Base-by-base conservation (phyloP, 1,140 invertebrate species). In the Calliopsis andreniformis region DNA sequence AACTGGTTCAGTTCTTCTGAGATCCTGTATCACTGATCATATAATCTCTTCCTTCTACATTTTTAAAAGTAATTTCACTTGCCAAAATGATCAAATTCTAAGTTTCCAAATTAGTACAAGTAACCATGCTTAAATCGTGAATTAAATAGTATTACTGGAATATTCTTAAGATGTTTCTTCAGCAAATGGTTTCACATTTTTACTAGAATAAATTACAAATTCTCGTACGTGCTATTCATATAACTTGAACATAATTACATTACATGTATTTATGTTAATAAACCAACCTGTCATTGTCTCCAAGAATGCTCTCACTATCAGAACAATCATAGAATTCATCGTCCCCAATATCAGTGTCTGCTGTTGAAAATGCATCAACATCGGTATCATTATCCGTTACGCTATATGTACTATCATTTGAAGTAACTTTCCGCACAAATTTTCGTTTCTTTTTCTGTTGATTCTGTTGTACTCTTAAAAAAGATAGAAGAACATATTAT, bases 241-340 rank as follows among this genome's bases (percentile, higher is more conserved):
- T 20, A 63, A 78, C 7, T 35, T 73, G 42, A 66, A 70, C 39
- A 53, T 23, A 78, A 30, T 23, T 63, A 51, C 5, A 69, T 70
- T 47, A 23, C 2, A 20, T 14, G 8, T 39, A 66, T 20, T 53
- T 66, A 59, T 28, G 73, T 47, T 66, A 64, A 42, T 56, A 25
- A 70, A 90, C 87, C 67, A 84, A 92, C 91, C 87, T 86, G 18
- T 88, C 87, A 51, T 79, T 84, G 58, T 91, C 87, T 28, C 78
- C 87, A 58, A 68, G 68, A 66, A 70, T 81, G 51, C 83, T 78
- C 70, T 92, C 91, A 47, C 87, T 86, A 70, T 92, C 91, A 0
- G 91, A 92, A 76, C 91, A 92, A 66, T 92, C 92, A 70, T 89
- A 92, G 71, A 91, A 92, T 83, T 92, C 92, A 64, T 92, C 91